A percentile compares a stretch with the other conserved stretches of the same genome.
Evolutionary conservation across 2,113 vertebrate genomes (phyloP).

Genomic region (Varanus salvator): DNA sequence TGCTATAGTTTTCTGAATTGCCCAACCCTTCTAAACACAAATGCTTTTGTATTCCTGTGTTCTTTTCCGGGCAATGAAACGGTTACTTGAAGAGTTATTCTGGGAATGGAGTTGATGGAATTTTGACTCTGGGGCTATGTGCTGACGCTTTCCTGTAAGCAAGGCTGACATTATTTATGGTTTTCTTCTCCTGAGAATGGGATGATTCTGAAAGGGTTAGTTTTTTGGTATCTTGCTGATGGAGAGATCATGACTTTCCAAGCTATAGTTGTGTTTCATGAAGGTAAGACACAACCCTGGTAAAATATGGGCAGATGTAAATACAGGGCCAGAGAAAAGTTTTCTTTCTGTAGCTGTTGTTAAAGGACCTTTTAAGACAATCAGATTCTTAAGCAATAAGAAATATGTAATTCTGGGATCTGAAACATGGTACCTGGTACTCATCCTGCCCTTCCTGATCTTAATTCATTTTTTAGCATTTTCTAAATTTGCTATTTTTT

Average conservation of each 20-base stretch:
- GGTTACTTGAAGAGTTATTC: background rate
- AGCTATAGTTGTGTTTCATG: background rate
- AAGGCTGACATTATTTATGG: slow-evolving; percentile 15
- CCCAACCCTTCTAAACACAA: background rate
- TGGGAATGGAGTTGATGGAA: background rate
- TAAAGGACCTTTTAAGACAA: too few species aligned
- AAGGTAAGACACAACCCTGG: background rate
- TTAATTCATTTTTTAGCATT: too few species aligned
- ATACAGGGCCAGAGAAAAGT: too few species aligned
- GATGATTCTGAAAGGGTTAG: background rate
- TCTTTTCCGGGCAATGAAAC: background rate
- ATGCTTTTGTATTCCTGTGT: background rate
- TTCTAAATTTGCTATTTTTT: too few species aligned
- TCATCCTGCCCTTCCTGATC: too few species aligned
- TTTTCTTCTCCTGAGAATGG: slow-evolving; percentile 24
- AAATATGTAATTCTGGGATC: too few species aligned
- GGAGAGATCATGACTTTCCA: background rate
- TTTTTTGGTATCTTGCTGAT: slow-evolving; percentile 9
- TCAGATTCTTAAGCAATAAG: too few species aligned
- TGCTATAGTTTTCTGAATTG: background rate
- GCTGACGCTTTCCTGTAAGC: slow-evolving; percentile 30
- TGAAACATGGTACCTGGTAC: too few species aligned
- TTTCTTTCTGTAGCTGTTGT: too few species aligned
- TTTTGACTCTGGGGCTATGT: background rate
- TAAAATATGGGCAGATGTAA: background rate